phyloP scores from a whole-genome alignment of 2,888 invertebrate genomes.

The Scaptomyza parva region DNA sequence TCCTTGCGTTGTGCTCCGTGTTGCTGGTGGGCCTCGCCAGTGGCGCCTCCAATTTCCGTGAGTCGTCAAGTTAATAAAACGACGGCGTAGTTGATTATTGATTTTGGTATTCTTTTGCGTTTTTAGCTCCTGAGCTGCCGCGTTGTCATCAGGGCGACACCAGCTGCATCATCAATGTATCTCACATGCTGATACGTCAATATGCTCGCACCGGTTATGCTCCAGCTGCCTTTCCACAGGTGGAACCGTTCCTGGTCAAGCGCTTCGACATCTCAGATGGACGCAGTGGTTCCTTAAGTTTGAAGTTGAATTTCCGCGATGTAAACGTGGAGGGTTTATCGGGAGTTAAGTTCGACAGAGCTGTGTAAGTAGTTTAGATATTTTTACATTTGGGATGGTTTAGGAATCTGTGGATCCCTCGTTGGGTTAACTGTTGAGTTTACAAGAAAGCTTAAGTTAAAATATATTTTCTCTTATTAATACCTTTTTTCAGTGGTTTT shows the following conservation, averaged over 20 bases:
- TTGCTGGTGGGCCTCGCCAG: slow-evolving; percentile 46
- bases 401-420: too few relatives aligned
- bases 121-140: slow-evolving; percentile 79
- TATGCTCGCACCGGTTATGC: slow-evolving; percentile 81
- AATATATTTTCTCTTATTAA: neutral
- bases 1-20: slow-evolving; percentile 44
- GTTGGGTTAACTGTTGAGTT: too few relatives aligned
- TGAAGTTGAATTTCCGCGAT: slow-evolving; percentile 82
- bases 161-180: slow-evolving; percentile 78
- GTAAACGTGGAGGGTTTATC: slow-evolving; percentile 82
- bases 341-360: slow-evolving; percentile 77
- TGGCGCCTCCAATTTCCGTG: slow-evolving; percentile 70
- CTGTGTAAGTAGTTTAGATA: slow-evolving; percentile 79
- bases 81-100: neutral
- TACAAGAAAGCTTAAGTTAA: neutral
- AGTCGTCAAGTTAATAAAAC: slow-evolving; percentile 21
- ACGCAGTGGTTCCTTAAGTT: slow-evolving; percentile 76
- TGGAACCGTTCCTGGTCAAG: slow-evolving; percentile 83
- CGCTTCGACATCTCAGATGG: slow-evolving; percentile 82
- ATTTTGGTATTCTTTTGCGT: neutral
- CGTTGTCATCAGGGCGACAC: slow-evolving; percentile 81
- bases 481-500: slow-evolving; percentile 78
- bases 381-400: too few relatives aligned
- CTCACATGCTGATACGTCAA: slow-evolving; percentile 72
- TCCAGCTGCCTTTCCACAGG: slow-evolving; percentile 79